Evolutionary conservation across 2,888 invertebrate species (phyloP).

Genomic region (Gari tellinella): DNA sequence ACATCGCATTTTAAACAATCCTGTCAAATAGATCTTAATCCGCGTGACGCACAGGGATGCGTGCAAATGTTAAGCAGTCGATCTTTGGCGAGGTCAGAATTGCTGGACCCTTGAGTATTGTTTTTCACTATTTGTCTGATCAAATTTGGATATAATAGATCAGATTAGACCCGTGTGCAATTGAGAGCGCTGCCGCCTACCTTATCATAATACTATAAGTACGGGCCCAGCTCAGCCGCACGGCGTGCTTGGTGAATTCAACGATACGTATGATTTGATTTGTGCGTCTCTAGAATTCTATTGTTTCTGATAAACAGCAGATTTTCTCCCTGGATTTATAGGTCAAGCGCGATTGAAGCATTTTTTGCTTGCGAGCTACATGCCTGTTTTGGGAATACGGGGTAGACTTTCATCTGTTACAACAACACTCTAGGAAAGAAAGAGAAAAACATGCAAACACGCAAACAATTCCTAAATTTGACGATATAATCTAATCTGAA

Average conservation of each 20-base stretch:
- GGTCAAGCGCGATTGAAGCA: conserved; percentile 20
- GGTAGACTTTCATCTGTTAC: no score
- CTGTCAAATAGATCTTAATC: conserved; percentile 60
- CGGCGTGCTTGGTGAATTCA: conserved; percentile 5
- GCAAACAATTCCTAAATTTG: no score
- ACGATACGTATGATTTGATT: conserved; percentile 32
- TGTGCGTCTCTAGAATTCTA: conserved; percentile 15
- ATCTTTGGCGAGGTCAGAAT: conserved; percentile 36
- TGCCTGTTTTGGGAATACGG: no score
- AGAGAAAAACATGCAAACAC: no score
- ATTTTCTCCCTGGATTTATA: conserved; percentile 15
- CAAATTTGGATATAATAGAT: conserved; percentile 62
- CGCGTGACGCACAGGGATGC: conserved; percentile 30
- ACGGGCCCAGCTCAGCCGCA: conserved; percentile 1
- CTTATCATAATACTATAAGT: conserved; percentile 25
- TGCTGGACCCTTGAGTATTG: conserved; percentile 51
- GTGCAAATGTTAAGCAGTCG: conserved; percentile 49
- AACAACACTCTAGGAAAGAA: no score
- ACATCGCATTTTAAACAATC: conserved; percentile 54
- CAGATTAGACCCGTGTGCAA: conserved; percentile 46
- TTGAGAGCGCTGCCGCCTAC: conserved; percentile 18
- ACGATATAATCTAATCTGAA: no score
- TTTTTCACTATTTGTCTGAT: conserved; percentile 59
- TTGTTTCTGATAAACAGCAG: conserved; percentile 29
- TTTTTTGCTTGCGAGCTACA: no score